Evolutionary conservation across 2,797 vertebrate species (phyloP), one percentile per base, ranked within the genome.

Genomic region (Phoeniculus purpureus): DNA sequence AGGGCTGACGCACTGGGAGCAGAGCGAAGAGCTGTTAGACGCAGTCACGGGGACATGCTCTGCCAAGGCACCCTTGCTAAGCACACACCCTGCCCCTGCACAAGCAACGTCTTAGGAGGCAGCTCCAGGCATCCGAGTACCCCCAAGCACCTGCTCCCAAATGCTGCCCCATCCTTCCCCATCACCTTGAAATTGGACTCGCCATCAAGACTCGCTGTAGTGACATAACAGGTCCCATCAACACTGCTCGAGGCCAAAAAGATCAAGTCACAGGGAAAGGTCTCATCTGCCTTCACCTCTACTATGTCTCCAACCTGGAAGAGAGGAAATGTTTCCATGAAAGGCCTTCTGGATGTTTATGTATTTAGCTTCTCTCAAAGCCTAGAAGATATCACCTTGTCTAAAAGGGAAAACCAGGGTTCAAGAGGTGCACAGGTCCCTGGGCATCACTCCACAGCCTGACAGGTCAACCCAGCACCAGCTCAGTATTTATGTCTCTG

Each of bases 251-350:
- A 99, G 90, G 98, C 98, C 79, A 99, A 95, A 95, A 99, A 98
- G 89, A 99, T 98, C 95, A 99, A 97, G 96, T 99, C 99, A 98
- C 99, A 99, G 94, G 99, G 99, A 96, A 99, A 99, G 94, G 99
- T 99, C 97, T 99, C 98, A 47, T 99, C 97, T 58, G 99, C 98
- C 68, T 97, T 96, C 92, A 99, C 99, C 97, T 99, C 98, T 74
- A 99, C 97, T 75, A 99, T 98, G 93, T 99, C 99, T 37, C 99
- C 99, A 79, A 99, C 99, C 99, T 99, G 91, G 64, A 93, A 78
- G 61, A 73, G 90, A 72, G 45, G 45, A 32, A 85, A 61, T 3
- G 0, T 12, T 26, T 37, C 7, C 22, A 8, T 8, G 18, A 58
- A 20, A 45, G 74, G 18, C 19, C 27, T 37, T 58, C 64, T 32